Base-by-base conservation (phyloP, 2,113 vertebrate species). In the Ginglymostoma cirratum region DNA sequence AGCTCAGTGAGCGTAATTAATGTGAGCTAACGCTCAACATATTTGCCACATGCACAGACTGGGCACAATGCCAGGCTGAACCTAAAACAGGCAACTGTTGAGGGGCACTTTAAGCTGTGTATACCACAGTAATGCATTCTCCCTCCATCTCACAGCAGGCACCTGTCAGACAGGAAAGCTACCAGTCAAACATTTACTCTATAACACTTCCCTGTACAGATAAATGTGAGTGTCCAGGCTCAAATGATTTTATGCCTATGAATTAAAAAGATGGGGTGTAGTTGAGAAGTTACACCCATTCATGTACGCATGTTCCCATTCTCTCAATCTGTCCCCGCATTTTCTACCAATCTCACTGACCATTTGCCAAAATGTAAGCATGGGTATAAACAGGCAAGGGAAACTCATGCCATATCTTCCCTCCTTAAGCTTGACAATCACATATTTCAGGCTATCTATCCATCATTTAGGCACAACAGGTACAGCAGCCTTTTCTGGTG, bases 21-120 rank as follows among this genome's bases (percentile, higher is more conserved):
- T 66, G 61, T 65, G 27, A 93, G 89, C 61, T 67, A 66, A 67
- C 55, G n/a, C 61, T 66, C 15, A 34, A 21, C 89, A 93, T 65
- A 67, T 93, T 93, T 38, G 38, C 34, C 38, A 8, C 61, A 65
- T 93, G 86, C 48, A 55, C 86, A 52, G 23, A 24, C 24, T 55
- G 89, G 89, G 89, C 89, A 93, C 19, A 23, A 34, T 92, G 87
- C 87, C 87, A 92, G n/a, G 61, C 89, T 93, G 89, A 93, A 93
- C 61, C 61, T 66, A 93, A 93, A 66, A 52, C 34, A 90, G 17
- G 38, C 89, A 34, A 93, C 89, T 93, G 61, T 65, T 65, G n/a
- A 67, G n/a, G 89, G 89, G 61, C 61, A 93, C 89, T 61, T 93
- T 93, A 67, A 66, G 89, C 89, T 61, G 34, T 93, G 17, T 93